Conservation (phyloP, 30 jellyfish, hydroid and myxozoan genomes). For the Aurelia aurita complex sp. Pacific region DNA sequence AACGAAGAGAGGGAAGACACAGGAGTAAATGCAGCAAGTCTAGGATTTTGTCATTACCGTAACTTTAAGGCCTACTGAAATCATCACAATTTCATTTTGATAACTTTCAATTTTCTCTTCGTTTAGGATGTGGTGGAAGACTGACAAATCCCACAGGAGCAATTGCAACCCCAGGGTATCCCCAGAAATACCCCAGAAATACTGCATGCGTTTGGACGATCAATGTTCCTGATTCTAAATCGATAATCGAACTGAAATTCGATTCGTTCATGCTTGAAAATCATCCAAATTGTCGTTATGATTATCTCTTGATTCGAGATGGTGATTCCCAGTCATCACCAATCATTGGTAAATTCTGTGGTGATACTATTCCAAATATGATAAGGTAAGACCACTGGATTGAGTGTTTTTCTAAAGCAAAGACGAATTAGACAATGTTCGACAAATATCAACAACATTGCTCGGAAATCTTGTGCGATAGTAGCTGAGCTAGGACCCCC, state of each 20-base stretch:
- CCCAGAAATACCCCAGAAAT: constrained; percentile 67
- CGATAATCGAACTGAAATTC: constrained; percentile 45
- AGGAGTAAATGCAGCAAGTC: no score
- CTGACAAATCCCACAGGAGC: constrained; percentile 47
- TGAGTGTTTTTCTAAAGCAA: no score
- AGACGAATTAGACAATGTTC: no score
- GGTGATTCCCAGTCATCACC: constrained; percentile 68
- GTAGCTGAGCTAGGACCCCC: no score
- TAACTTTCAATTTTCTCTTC: neutral
- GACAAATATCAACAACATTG: no score
- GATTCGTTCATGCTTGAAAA: constrained; percentile 57
- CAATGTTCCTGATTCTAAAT: constrained; percentile 57
- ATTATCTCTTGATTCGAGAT: constrained; percentile 67
- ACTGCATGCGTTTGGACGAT: constrained; percentile 65
- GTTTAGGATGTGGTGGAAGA: constrained; percentile 76
- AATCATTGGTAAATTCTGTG: constrained; percentile 74
- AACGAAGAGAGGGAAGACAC: no score
- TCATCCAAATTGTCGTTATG: constrained; percentile 70
- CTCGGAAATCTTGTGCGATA: no score
- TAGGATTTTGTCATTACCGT: no score
- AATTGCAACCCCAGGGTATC: constrained; percentile 53
- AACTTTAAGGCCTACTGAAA: no score
- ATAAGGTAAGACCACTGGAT: no score
- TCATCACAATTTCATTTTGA: no score
- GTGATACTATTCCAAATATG: constrained; percentile 33